Evolutionary conservation across 2,888 invertebrate species (phyloP).

Genomic region (Lasioglossum pauxillum): DNA sequence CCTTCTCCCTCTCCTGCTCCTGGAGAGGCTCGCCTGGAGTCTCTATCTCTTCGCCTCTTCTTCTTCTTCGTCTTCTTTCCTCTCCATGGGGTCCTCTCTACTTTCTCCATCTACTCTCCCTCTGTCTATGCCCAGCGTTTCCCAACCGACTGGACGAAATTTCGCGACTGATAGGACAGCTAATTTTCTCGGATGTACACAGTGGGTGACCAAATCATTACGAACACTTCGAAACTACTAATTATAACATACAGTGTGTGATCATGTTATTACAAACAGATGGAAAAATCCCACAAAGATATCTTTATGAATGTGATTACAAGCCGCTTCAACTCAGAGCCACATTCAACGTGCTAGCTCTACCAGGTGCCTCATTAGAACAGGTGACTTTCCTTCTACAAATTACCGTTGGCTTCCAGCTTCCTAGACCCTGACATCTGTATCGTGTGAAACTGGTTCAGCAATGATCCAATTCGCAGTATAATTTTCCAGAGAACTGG

Average conservation of each 20-base stretch:
- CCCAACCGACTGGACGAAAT: constrained; percentile 32
- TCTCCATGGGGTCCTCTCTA: not conserved
- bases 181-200: not conserved
- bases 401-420: not conserved
- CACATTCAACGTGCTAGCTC: not conserved
- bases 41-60: constrained; percentile 48
- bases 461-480: not conserved
- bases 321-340: not conserved
- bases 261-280: too few relatives aligned
- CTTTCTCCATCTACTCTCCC: constrained; percentile 3
- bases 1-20: constrained; percentile 18
- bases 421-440: not conserved
- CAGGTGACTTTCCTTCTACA: not conserved
- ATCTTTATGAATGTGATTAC: not conserved
- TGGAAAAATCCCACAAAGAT: not conserved
- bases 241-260: too few relatives aligned
- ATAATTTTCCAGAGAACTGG: not conserved
- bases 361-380: not conserved
- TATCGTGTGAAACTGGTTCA: not conserved
- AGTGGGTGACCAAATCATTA: not conserved
- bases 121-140: constrained; percentile 42
- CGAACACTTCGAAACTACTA: too few relatives aligned
- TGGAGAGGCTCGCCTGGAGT: constrained; percentile 21
- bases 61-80: not conserved
- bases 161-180: not conserved